phyloP scores from a whole-genome alignment of 2,797 vertebrate genomes.

The Gadopsis bispinosus region DNA sequence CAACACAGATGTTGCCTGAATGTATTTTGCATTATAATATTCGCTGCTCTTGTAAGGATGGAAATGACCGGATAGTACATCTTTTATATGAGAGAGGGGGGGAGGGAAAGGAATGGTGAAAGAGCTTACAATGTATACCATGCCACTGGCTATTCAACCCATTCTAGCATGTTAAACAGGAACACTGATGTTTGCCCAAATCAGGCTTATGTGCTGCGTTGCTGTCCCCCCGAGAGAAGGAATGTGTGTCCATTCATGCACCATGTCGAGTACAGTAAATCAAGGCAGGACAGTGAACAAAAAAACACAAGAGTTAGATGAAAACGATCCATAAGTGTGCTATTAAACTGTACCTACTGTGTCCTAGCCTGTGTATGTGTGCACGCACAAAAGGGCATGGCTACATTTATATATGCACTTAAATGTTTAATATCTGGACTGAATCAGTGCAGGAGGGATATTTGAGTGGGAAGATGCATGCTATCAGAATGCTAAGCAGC shows the following conservation, averaged over 20 bases:
- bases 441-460: conserved; percentile 43
- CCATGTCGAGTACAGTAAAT: conserved; percentile 46
- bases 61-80: conserved; percentile 51
- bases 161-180: conserved; percentile 40
- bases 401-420: conserved; percentile 17
- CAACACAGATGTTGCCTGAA: conserved; percentile 52
- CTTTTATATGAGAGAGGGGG: conserved; percentile 40
- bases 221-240: conserved; percentile 28
- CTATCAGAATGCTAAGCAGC: conserved; percentile 73
- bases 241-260: conserved; percentile 20
- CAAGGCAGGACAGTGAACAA: conserved; percentile 15
- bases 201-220: conserved; percentile 48
- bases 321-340: conserved; percentile 52
- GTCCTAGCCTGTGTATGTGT: background rate
- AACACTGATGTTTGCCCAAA: conserved; percentile 52
- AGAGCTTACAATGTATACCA: conserved; percentile 14
- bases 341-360: conserved; percentile 28
- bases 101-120: background rate
- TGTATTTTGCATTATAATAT: conserved; percentile 68
- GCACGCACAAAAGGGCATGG: background rate
- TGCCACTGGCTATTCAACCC: conserved; percentile 36
- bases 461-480: conserved; percentile 60
- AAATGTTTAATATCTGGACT: conserved; percentile 35
- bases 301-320: conserved; percentile 46
- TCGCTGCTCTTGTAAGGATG: conserved; percentile 53